phyloP scores from a whole-genome alignment of 1,140 invertebrate species.

The Bradysia coprophila region DNA sequence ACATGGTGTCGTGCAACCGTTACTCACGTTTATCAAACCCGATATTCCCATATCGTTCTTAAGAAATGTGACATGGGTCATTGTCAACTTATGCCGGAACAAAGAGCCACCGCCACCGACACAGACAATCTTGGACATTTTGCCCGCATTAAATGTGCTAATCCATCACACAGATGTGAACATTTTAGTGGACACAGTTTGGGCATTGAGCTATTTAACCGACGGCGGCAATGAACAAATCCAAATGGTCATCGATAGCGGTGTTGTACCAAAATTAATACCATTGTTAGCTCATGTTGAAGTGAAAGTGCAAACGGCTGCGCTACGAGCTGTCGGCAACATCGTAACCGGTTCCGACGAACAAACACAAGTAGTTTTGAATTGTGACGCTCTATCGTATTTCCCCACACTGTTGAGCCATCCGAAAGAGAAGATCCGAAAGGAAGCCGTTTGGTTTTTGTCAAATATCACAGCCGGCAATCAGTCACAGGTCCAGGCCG shows the following conservation, averaged over 20 bases:
- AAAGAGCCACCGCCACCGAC: conserved; percentile 83
- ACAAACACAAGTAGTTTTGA: conserved; percentile 89
- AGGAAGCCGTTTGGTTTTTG: conserved; percentile 97
- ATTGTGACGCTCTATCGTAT: conserved; percentile 82
- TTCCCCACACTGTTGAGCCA: conserved; percentile 80
- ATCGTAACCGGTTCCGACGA: conserved; percentile 98
- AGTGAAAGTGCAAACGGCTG: conserved; percentile 95
- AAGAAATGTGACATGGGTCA: conserved; percentile 95
- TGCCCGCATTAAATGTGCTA: conserved; percentile 84
- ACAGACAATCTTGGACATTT: conserved; percentile 75
- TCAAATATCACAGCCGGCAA: conserved; percentile 98
- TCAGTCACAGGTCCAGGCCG: conserved; percentile 89
- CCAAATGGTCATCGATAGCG: conserved; percentile 95
- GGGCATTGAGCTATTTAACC: conserved; percentile 97
- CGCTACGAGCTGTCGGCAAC: conserved; percentile 91
- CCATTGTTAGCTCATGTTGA: conserved; percentile 89
- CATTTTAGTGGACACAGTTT: conserved; percentile 97
- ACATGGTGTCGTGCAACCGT: conserved; percentile 71
- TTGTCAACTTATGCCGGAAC: conserved; percentile 91
- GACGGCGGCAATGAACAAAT: conserved; percentile 98
- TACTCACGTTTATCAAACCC: conserved; percentile 81
- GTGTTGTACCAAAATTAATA: conserved; percentile 85
- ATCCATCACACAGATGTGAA: conserved; percentile 93
- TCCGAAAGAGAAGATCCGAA: conserved; percentile 56
- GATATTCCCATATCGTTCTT: conserved; percentile 85